Evolutionary conservation across 2,113 vertebrate species (phyloP).

Genomic region (Alligator mississippiensis): DNA sequence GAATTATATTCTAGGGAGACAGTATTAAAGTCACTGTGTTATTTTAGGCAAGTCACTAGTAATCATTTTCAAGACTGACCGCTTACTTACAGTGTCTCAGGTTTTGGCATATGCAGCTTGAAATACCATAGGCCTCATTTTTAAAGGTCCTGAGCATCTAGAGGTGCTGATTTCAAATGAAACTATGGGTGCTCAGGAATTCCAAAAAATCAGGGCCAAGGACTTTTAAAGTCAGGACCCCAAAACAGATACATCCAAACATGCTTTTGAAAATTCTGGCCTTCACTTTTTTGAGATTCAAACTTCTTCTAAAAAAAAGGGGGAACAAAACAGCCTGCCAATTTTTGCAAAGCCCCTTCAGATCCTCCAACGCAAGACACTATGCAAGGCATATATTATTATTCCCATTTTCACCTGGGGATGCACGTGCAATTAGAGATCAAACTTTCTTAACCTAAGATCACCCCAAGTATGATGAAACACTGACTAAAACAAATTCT

Average conservation of each 20-base stretch:
- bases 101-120: not conserved
- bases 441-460: not conserved
- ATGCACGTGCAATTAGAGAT: not conserved
- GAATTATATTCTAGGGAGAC: rapidly evolving
- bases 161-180: not conserved
- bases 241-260: not conserved
- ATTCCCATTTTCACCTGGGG: not conserved
- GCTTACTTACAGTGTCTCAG: not conserved
- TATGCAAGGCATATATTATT: not conserved
- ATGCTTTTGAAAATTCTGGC: not conserved
- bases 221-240: not conserved
- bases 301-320: not conserved
- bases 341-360: not conserved
- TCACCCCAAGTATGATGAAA: not conserved
- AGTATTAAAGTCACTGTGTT: rapidly evolving
- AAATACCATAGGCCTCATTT: too few species aligned
- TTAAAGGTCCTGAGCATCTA: not conserved
- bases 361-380: not conserved
- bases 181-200: not conserved
- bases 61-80: not conserved
- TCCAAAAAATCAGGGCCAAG: not conserved
- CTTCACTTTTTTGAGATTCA: not conserved
- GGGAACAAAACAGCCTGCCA: not conserved
- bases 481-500: not conserved
- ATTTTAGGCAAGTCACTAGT: not conserved